Base-by-base conservation (phyloP, 1,140 invertebrate species). In the Drosophila burlai region DNA sequence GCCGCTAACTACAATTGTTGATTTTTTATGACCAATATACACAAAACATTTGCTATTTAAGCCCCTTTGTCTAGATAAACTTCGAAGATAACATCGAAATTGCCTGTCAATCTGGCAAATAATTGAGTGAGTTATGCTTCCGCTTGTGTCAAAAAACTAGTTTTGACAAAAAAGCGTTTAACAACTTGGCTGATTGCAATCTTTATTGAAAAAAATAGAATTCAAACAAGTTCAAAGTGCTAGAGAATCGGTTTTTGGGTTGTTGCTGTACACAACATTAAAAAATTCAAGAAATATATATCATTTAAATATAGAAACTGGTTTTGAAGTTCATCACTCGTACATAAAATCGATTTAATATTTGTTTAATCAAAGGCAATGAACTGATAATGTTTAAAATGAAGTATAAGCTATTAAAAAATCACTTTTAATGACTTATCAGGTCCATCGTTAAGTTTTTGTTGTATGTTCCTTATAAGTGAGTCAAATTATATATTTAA, bases 271-370 rank as follows among this genome's bases (percentile, higher is more conserved):
- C 34, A 16, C 4, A 4, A 7, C 18, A 54, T 18, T 4, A 8
- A 34, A n/a, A 52, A 7, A 15, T 59, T 24, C 2, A 38, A 57
- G 13, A n/a, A 24, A 11, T 24, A 26, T 61, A 18, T 15, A 9
- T 31, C 26, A 24, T n/a, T 43, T 65, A 16, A 26, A 34, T 3
- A 7, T 15, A 7, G 0, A 8, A 31, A 68, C 65, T 24, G n/a
- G 34, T 46, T 40, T 24, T 29, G 13, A 42, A 34, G 54, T 61
- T 31, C 55, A 42, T 43, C 38, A 45, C 46, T 76, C 66, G 8
- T 34, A 34, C 5, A 55, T 55, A 38, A 61, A 64, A 60, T 4
- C 4, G 10, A 1, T n/a, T n/a, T 24, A 24, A 60, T 43, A 15
- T 34, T 34, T 11, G 1, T n/a, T n/a, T 61, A 43, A 13, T 34